Percentiles rank a stretch among this genome's conserved stretches.
phyloP scores from a whole-genome alignment of 2,797 vertebrate genomes.

The Enteromius mattozi region DNA sequence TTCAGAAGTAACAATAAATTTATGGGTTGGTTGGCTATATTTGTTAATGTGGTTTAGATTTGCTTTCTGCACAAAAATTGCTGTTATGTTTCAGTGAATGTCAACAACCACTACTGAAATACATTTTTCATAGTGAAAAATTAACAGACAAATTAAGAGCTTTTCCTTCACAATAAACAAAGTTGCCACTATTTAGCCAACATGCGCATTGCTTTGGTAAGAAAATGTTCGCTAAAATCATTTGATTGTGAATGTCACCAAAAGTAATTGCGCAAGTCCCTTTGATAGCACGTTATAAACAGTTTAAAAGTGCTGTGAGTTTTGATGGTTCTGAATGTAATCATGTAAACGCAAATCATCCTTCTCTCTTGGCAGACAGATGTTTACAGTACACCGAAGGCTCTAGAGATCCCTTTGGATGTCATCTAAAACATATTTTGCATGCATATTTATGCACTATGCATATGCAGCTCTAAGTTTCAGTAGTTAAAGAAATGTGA shows the following conservation, averaged over 20 bases:
- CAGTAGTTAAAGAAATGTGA: not conserved
- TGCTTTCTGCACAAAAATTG: not conserved
- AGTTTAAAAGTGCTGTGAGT: constrained; percentile 20
- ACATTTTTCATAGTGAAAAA: not conserved
- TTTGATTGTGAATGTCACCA: not conserved
- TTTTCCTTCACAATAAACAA: not conserved
- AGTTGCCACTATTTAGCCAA: not conserved
- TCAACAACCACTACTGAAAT: not conserved
- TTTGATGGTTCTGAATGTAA: constrained; percentile 43
- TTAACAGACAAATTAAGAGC: not conserved
- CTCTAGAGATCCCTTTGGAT: not conserved
- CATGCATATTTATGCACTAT: not conserved
- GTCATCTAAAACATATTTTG: constrained; percentile 5
- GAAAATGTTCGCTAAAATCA: not conserved
- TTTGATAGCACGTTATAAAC: constrained; percentile 16
- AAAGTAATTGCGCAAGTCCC: not conserved
- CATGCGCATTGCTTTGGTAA: not conserved
- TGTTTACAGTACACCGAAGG: not conserved
- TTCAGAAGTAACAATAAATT: not conserved
- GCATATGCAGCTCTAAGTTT: not conserved
- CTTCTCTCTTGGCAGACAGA: not conserved
- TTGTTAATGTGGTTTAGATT: not conserved
- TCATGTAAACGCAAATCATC: constrained; percentile 34
- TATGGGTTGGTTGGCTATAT: not conserved
- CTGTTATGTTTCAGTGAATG: not conserved